A percentile compares a stretch with the other conserved stretches of the same genome.
Evolutionary conservation across 2,888 invertebrate species (phyloP).

Genomic region (Tenthredo amoena): DNA sequence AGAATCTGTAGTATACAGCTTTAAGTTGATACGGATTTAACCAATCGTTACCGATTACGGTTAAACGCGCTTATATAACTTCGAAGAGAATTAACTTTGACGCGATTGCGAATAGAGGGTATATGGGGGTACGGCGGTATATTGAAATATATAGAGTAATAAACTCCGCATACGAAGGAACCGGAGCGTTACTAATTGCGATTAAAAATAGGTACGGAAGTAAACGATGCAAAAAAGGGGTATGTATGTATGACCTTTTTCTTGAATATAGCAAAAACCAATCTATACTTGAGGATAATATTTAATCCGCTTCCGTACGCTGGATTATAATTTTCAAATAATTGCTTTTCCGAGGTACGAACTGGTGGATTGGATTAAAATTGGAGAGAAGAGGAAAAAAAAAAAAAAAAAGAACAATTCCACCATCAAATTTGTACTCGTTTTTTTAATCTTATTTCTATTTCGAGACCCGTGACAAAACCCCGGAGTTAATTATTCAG

Average conservation of each 20-base stretch:
- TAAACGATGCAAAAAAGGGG: neutral
- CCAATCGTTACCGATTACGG: slow-evolving; percentile 20
- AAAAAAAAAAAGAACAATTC: neutral
- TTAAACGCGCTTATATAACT: neutral
- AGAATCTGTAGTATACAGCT: neutral
- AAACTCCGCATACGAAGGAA: neutral
- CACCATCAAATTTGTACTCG: neutral
- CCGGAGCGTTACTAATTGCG: neutral
- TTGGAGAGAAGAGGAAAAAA: neutral
- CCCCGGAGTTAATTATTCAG: neutral
- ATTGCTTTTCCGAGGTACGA: too few species aligned
- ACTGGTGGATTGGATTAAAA: neutral
- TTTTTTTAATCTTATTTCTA: neutral
- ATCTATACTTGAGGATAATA: neutral
- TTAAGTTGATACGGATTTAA: slow-evolving; percentile 7
- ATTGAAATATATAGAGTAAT: neutral
- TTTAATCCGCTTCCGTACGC: neutral
- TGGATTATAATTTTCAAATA: neutral
- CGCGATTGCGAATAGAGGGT: neutral
- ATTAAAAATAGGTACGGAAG: neutral
- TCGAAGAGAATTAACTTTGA: slow-evolving; percentile 10
- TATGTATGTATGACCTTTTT: neutral
- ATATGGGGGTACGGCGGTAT: neutral
- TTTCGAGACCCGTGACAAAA: neutral
- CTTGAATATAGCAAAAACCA: neutral